A percentile compares a stretch with the other conserved stretches of the same genome.
Conservation (phyloP, 2,797 vertebrate species). For the Malurus leucopterus region DNA sequence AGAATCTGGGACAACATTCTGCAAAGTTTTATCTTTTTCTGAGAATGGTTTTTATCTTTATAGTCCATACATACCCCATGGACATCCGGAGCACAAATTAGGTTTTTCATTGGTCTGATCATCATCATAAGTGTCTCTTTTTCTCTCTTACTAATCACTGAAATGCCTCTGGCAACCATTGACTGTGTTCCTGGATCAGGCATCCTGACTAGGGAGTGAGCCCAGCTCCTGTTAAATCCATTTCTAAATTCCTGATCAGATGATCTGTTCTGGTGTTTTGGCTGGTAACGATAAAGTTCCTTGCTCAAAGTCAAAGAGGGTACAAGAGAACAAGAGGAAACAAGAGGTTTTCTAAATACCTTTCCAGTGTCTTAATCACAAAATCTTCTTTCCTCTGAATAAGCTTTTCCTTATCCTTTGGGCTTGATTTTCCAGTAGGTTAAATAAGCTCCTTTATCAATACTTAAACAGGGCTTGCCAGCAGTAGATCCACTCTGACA, state of each 20-base stretch:
- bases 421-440: conserved; percentile 20
- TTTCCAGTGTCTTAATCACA: not conserved
- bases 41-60: not conserved
- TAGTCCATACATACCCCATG: not conserved
- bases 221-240: not conserved
- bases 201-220: not conserved
- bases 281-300: not conserved
- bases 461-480: not conserved
- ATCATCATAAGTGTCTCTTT: not conserved
- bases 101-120: not conserved
- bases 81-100: not conserved
- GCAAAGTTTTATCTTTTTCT: not conserved
- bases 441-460: conserved; percentile 21
- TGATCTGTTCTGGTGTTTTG: not conserved
- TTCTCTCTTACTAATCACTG: not conserved
- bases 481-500: not conserved
- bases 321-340: not conserved
- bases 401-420: conserved; percentile 6
- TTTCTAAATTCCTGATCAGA: not conserved
- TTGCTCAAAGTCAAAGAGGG: not conserved
- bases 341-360: not conserved
- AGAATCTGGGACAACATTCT: not conserved
- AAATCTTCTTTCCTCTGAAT: not conserved
- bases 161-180: not conserved
- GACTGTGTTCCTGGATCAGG: not conserved